Percentiles rank a stretch among this genome's conserved stretches.
Conservation (phyloP, 2,888 invertebrate genomes). For the Panopea generosa region DNA sequence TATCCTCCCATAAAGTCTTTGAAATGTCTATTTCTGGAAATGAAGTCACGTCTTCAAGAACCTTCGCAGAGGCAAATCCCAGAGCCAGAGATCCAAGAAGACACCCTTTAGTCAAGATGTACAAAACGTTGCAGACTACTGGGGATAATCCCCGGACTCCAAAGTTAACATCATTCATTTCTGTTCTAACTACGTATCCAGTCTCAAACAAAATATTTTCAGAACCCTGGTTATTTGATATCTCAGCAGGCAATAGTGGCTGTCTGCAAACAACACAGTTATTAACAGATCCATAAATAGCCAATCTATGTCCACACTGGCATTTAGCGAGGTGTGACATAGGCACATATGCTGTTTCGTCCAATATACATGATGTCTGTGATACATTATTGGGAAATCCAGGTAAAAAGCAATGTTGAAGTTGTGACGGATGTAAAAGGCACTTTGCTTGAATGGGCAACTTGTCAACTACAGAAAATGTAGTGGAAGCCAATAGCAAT, state of each 20-base stretch:
- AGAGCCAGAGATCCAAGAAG: constrained; percentile 42
- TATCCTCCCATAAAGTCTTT: not conserved
- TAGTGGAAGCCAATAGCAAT: not conserved
- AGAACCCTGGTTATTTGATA: not conserved
- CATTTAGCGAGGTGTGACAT: not conserved
- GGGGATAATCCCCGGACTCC: constrained; percentile 21
- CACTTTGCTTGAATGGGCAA: constrained; percentile 12
- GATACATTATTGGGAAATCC: constrained; percentile 13
- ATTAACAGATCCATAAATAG: no score
- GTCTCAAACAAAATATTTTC: not conserved
- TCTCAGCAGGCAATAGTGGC: not conserved
- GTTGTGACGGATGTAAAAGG: constrained; percentile 8
- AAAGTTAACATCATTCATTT: not conserved
- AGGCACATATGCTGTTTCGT: not conserved
- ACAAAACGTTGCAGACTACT: constrained; percentile 19
- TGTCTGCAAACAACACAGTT: no score
- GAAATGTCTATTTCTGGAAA: constrained; percentile 9
- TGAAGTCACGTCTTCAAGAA: not conserved
- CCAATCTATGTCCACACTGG: no score
- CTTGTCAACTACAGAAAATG: not conserved
- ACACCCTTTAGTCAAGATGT: constrained; percentile 32
- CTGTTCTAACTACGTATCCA: not conserved
- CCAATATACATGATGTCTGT: not conserved
- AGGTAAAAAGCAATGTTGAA: constrained; percentile 8
- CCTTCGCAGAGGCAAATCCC: not conserved